A percentile compares a stretch with the other conserved stretches of the same genome.
phyloP scores from a whole-genome alignment of 64 coral and sea anemone species.

The Trachythela sp. region DNA sequence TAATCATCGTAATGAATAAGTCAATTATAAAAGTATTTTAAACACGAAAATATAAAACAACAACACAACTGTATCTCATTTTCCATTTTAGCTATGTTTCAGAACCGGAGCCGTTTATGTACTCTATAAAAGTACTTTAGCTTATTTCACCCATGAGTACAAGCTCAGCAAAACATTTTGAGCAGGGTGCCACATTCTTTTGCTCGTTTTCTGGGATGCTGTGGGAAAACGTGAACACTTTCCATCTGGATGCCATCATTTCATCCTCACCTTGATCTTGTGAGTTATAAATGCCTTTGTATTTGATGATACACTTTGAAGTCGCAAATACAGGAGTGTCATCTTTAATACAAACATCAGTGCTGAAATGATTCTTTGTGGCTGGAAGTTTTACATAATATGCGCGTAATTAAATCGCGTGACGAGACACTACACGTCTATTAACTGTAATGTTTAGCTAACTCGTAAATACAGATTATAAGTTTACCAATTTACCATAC shows the following conservation, averaged over 20 bases:
- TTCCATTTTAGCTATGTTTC: not conserved
- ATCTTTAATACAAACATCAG: not conserved
- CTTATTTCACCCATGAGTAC: not conserved
- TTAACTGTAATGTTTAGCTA: too few species aligned
- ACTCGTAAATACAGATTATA: too few species aligned
- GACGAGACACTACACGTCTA: too few species aligned
- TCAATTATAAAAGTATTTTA: too few species aligned
- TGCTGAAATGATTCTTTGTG: not conserved
- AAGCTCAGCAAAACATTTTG: not conserved
- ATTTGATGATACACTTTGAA: not conserved
- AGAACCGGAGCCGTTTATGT: too few species aligned
- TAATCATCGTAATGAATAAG: too few species aligned
- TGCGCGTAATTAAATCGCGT: too few species aligned
- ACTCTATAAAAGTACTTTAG: not conserved
- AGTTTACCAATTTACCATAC: too few species aligned
- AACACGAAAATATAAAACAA: too few species aligned
- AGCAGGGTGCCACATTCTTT: not conserved
- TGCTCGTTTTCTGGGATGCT: not conserved
- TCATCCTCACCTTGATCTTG: not conserved
- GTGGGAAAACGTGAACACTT: not conserved
- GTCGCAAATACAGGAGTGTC: not conserved
- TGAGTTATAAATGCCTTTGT: not conserved
- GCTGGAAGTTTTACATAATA: not conserved
- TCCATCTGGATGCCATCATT: not conserved
- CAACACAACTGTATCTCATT: not conserved